phyloP scores from a whole-genome alignment of 2,113 vertebrate genomes.

The Eupsittula cactorum region DNA sequence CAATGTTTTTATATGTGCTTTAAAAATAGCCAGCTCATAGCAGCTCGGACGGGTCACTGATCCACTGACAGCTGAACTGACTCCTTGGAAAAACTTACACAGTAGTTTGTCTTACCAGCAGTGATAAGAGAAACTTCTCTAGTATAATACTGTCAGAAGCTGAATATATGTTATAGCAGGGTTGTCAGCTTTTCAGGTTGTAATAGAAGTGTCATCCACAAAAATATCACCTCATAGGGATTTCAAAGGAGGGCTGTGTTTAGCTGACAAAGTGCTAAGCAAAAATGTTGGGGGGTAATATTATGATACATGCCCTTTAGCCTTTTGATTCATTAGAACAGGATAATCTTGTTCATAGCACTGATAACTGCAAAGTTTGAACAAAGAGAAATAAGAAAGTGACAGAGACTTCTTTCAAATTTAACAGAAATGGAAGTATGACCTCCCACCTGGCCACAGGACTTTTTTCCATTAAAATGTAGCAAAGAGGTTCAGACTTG shows the following conservation, averaged over 20 bases:
- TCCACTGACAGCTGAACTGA: neutral
- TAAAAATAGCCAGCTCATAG: neutral
- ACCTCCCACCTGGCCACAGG: neutral
- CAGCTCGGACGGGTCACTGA: neutral
- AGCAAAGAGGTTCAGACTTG: neutral
- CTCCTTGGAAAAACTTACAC: neutral
- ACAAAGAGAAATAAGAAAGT: neutral
- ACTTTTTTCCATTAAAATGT: neutral
- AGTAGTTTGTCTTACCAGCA: neutral
- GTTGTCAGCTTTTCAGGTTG: neutral
- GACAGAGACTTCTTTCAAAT: neutral
- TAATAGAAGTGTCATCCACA: neutral
- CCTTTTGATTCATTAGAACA: neutral
- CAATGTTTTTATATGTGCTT: neutral
- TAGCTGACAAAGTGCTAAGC: neutral
- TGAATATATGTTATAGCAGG: neutral
- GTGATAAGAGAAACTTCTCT: neutral
- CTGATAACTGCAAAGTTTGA: neutral
- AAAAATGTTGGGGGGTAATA: neutral
- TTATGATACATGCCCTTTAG: neutral
- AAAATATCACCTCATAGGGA: neutral
- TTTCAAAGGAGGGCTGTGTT: neutral
- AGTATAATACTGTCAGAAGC: neutral
- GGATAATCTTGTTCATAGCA: neutral
- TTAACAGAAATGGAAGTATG: neutral